Evolutionary conservation across 92 coral and sea anemone genomes (phyloP), one percentile per base, ranked within the genome.

Genomic region (Palythoa grandiflora): DNA sequence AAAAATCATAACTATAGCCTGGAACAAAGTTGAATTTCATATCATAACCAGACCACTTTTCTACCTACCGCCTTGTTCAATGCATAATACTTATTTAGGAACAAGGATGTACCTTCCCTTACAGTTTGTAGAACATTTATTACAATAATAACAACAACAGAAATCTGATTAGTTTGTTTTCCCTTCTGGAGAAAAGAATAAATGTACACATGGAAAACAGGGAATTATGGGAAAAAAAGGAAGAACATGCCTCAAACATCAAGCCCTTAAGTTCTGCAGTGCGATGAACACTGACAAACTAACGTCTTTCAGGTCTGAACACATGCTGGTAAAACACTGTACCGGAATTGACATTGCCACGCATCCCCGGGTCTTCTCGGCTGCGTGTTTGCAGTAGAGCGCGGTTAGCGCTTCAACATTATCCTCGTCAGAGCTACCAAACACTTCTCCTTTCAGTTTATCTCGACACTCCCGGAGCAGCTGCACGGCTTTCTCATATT

Each of bases 261-360:
- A 81, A 14, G 80, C 71, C 65, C 55, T 81, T 19, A 93, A 89
- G 63, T 93, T 94, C 59, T 95, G 91, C 17, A 95, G 85, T 1
- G 98, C 96, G 6, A 85, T 85, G 50, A 95, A 94, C 83, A 94
- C 93, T 35, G 98, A 91, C 53, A 97, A 89, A 78, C 91, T 97
- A 66, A 92, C 94, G 66, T 97, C 98, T 96, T 93, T 96, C 9
- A 97, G 93, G 77, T 97, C 94, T 38, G 93, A 94, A 78, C 97
- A 93, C 68, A 97, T 92, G 28, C 94, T 72, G 36, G 97, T 68
- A 78, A 97, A 94, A 84, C 83, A 91, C 77, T 88, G 79, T 55
- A 92, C 87, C 2, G 96, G 94, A 19, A 93, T 91, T 52, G 99
- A 92, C 99, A 97, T 97, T 11, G 91, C 98, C 3, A 97, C 68